Base-by-base conservation (phyloP, 1,140 invertebrate genomes). In the Zaprionus inermis region DNA sequence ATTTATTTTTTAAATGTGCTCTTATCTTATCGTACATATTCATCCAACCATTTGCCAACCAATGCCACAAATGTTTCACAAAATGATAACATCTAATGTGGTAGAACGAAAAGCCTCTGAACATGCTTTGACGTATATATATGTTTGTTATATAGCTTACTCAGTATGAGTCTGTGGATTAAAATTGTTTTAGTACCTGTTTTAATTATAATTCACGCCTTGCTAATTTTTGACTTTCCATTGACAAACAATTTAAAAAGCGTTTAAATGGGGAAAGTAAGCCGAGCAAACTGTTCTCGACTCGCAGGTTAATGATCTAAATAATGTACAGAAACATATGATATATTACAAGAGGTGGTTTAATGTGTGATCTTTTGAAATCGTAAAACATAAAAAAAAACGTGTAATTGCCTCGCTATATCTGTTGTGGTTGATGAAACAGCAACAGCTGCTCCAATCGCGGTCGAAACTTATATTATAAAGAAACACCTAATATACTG, bases 201-300 rank as follows among this genome's bases (percentile, higher is more conserved):
- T 89, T 57, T 81, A 88, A 78, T 89, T 88, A 60, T 71, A 80
- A 83, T 89, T 76, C 68, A 88, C 77, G 84, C 84, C 84, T 88
- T 89, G 84, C 67, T 88, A 80, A 76, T 84, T 85, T 88, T 66
- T 65, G 75, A 81, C 84, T 89, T 88, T 84, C 84, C 84, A 88
- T 88, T 89, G 84, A 88, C 82, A 85, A 85, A 85, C 61, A 86
- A 75, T 86, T 81, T 59, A 14, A 79, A 69, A 74, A 72, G 61
- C 54, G 58, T 61, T 51, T 32, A 57, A 49, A 44, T 44, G 38
- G n/a, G 38, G 38, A 44, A 44, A 44, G 38, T 44, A 9, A 16
- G 14, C 38, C 38, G n/a, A 41, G 38, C 14, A 0, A 41, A 14
- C 6, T n/a, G 32, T 49, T 46, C 46, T 32, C n/a, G 12, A 30